phyloP scores from a whole-genome alignment of 2,888 invertebrate species.

The Tinea pellionella region DNA sequence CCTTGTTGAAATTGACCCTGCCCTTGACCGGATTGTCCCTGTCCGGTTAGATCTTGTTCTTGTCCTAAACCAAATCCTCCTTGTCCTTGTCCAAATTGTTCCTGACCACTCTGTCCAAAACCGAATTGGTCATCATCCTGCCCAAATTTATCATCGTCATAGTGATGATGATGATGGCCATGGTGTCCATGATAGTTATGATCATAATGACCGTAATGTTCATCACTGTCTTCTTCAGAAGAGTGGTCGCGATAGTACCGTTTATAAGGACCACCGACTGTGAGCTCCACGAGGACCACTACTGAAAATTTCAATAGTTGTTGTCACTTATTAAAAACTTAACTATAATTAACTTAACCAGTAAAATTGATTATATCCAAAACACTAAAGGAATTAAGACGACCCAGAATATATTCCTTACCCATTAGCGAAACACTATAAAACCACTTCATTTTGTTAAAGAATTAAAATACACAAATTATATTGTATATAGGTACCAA shows the following conservation, averaged over 20 bases:
- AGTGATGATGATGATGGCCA: background rate
- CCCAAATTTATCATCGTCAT: background rate
- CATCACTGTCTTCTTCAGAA: background rate
- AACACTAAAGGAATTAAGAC: no score
- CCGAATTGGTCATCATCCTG: background rate
- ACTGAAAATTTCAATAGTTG: background rate
- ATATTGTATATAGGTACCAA: background rate
- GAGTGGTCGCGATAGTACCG: background rate
- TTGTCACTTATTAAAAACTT: background rate
- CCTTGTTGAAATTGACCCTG: background rate
- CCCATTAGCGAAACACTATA: background rate
- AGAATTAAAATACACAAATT: background rate
- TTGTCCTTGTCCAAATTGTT: background rate
- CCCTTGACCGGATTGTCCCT: background rate
- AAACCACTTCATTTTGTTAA: conserved; percentile 11
- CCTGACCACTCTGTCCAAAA: background rate
- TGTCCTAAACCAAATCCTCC: background rate
- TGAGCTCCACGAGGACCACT: background rate
- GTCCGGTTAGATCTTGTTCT: background rate
- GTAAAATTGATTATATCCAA: no score
- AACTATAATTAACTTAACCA: no score
- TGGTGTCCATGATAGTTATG: background rate
- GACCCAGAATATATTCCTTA: background rate
- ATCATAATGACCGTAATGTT: background rate
- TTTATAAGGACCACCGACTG: background rate